These are phyloP conservation scores for Artibeus lituratus DNA, from an alignment of 2,797 vertebrate species.

Conservation along the genomic window DNA sequence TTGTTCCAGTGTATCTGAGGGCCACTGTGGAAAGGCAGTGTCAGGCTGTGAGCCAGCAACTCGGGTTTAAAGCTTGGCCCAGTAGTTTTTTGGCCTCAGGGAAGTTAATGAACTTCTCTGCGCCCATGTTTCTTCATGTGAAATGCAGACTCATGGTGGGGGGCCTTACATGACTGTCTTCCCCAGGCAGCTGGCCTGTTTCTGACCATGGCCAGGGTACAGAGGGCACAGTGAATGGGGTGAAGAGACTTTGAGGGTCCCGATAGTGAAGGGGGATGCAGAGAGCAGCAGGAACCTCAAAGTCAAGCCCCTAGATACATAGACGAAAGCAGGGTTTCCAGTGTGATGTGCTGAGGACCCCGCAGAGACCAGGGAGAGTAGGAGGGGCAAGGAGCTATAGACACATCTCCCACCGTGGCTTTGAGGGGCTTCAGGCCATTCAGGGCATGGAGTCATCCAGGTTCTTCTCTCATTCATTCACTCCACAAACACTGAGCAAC, in stretches of 20 bases:
- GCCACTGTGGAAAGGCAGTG: not conserved
- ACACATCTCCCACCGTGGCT: not conserved
- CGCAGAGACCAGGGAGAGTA: not conserved
- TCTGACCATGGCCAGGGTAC: not conserved
- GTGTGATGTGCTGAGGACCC: not conserved
- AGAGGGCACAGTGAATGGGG: not conserved
- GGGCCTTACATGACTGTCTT: not conserved
- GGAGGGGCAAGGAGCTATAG: not conserved
- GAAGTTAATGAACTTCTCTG: not conserved
- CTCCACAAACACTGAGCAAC: not conserved
- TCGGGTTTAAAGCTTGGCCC: not conserved
- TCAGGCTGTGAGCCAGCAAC: not conserved
- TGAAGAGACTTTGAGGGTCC: not conserved
- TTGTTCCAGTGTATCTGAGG: not conserved
- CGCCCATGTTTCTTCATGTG: not conserved
- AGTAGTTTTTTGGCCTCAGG: not conserved
- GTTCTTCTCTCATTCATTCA: not conserved
- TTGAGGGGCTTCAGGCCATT: not conserved
- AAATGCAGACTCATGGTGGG: not conserved
- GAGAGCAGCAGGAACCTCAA: not conserved
- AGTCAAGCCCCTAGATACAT: not conserved
- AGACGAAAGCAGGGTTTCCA: not conserved
- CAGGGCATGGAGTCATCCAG: not conserved
- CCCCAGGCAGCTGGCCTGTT: not conserved
- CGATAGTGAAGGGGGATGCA: not conserved